Conservation (phyloP, 2,888 invertebrate genomes). For the Heliconius erato region DNA sequence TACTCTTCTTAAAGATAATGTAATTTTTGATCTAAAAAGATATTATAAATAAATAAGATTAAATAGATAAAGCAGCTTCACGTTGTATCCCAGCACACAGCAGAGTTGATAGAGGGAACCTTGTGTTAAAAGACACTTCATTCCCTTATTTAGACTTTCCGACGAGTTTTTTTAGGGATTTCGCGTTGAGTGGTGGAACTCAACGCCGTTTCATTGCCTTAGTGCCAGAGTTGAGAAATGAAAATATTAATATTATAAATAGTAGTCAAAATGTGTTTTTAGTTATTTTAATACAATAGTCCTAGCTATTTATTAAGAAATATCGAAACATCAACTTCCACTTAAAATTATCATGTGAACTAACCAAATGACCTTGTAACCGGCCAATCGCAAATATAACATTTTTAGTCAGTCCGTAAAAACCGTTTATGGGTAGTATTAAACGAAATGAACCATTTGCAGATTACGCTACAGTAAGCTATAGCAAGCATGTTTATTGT, state of each 20-base stretch:
- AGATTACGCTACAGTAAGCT: constrained; percentile 37
- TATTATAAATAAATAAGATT: neutral
- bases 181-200: no score
- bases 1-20: constrained; percentile 37
- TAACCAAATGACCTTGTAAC: constrained; percentile 32
- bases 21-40: constrained; percentile 32
- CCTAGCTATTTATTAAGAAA: neutral
- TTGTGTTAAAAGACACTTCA: no score
- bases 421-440: constrained; percentile 43
- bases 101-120: no score
- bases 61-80: no score
- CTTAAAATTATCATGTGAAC: constrained; percentile 17
- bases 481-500: constrained; percentile 11
- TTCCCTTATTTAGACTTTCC: no score
- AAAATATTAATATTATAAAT: constrained; percentile 26
- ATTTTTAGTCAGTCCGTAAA: constrained; percentile 40
- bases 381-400: constrained; percentile 40
- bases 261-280: constrained; percentile 30
- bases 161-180: no score
- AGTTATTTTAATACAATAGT: neutral
- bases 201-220: no score
- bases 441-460: constrained; percentile 42
- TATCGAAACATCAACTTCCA: neutral
- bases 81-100: no score
- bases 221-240: no score